Base-by-base conservation (phyloP, 2,888 invertebrate species). In the Ormyrus rosae region DNA sequence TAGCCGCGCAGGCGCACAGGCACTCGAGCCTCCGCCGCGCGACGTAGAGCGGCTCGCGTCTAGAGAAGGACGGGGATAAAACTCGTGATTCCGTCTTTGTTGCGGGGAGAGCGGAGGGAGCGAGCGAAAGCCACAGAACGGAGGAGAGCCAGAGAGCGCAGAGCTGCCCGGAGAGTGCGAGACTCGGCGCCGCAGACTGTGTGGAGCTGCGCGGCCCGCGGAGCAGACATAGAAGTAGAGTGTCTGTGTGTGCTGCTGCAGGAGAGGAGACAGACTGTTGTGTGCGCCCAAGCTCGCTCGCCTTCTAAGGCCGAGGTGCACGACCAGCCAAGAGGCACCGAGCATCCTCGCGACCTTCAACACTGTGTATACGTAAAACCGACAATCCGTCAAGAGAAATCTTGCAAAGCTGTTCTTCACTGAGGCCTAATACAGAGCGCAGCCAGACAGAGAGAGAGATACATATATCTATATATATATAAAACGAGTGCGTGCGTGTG, bases 361-460 rank as follows among this genome's bases (percentile, higher is more conserved):
- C 19, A 87, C 77, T 69, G 83, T 83, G 89, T 88, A 88, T 88
- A 89, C 88, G 87, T 87, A 87, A 88, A 85, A 83, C 83, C 88
- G 89, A 89, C 89, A 89, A 90, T 90, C 89, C 88, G 88, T 88
- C 88, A 87, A 86, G 80, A 56, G 48, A 64, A 64, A 55, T 48
- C 65, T 51, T 45, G 6, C 34, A 9, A 8, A 46, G 11, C 5
- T 19, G 19, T 19, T 19, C 19, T 19, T 19, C 19, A 19, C 11
- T 46, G n/a, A 34, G 69, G 64, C 64, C 73, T 63, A 19, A 48
- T n/a, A 45, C 46, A 65, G 60, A 74, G 72, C 55, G 19, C 69
- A 67, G 50, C 50, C 65, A 56, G 10, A 65, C 7, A 46, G 6
- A 67, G 6, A 67, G 45, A 76, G 10, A 72, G 45, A 71, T 19